Percentiles rank a stretch among this genome's conserved stretches.
Evolutionary conservation across 1,140 invertebrate genomes (phyloP).

Genomic region (Dreissena polymorpha): DNA sequence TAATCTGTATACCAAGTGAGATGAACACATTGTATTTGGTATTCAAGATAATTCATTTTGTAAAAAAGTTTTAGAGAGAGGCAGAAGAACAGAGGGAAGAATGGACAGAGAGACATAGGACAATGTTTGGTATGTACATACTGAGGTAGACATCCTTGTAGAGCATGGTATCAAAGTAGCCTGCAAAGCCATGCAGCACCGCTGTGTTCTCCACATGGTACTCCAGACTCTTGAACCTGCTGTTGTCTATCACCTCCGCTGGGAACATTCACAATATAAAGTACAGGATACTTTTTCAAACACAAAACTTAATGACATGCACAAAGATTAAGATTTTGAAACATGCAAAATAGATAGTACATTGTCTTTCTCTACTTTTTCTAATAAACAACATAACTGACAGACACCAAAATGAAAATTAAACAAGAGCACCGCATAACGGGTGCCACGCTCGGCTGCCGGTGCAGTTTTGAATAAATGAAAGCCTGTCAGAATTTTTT

Average conservation of each 20-base stretch:
- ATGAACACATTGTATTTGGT: background rate
- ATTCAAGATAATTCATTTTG: background rate
- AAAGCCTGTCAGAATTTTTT: too few relatives aligned
- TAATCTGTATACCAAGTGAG: too few relatives aligned
- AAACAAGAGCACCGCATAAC: too few relatives aligned
- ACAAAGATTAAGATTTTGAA: too few relatives aligned
- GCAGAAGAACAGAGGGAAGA: background rate
- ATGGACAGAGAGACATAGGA: background rate
- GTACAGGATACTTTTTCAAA: too few relatives aligned
- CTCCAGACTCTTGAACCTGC: constrained; percentile 84
- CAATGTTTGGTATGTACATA: constrained; percentile 64
- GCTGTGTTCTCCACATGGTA: constrained; percentile 88
- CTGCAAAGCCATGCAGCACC: constrained; percentile 95
- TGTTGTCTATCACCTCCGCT: constrained; percentile 84
- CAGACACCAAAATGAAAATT: too few relatives aligned
- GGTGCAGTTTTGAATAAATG: too few relatives aligned
- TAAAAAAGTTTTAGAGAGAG: background rate
- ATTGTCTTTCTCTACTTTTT: too few relatives aligned
- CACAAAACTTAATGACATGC: too few relatives aligned
- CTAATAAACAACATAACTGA: too few relatives aligned
- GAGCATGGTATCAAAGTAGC: constrained; percentile 96
- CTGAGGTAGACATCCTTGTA: constrained; percentile 93
- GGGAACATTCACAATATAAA: constrained; percentile 52
- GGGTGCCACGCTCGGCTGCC: too few relatives aligned
- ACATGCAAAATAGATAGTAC: too few relatives aligned